A percentile compares a stretch with the other conserved stretches of the same genome.
phyloP scores from a whole-genome alignment of 2,888 invertebrate genomes.

The Herminia tarsipennalis region DNA sequence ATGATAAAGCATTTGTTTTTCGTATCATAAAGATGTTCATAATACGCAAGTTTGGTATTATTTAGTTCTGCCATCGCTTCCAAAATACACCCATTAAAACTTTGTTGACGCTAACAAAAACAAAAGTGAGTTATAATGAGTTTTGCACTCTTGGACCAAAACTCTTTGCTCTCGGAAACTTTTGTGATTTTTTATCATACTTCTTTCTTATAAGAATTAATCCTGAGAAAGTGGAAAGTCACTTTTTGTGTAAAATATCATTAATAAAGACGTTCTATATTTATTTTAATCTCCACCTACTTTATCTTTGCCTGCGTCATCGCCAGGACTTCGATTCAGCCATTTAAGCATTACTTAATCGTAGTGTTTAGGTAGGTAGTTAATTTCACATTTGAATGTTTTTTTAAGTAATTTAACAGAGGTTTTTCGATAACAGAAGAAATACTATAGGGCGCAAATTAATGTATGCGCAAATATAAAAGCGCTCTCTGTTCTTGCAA shows the following conservation, averaged over 20 bases:
- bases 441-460: too few species aligned
- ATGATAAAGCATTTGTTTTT: conserved; percentile 12
- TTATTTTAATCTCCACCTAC: too few species aligned
- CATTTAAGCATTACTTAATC: too few species aligned
- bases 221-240: neutral
- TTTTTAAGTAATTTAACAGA: too few species aligned
- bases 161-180: conserved; percentile 42
- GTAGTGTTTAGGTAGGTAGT: too few species aligned
- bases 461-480: too few species aligned
- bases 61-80: conserved; percentile 32
- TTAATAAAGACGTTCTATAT: too few species aligned
- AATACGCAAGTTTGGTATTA: conserved; percentile 26
- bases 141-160: conserved; percentile 36
- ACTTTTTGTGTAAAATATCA: neutral
- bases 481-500: too few species aligned
- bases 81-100: conserved; percentile 49
- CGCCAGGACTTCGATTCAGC: too few species aligned
- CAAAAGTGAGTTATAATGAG: conserved; percentile 50
- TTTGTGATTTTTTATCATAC: conserved; percentile 32
- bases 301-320: neutral
- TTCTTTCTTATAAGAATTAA: conserved; percentile 17
- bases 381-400: too few species aligned
- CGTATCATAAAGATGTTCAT: conserved; percentile 6
- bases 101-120: conserved; percentile 47
- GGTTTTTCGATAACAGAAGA: too few species aligned